Conservation (phyloP, 2,113 vertebrate genomes). For the Ptilorrhoa leucosticta region DNA sequence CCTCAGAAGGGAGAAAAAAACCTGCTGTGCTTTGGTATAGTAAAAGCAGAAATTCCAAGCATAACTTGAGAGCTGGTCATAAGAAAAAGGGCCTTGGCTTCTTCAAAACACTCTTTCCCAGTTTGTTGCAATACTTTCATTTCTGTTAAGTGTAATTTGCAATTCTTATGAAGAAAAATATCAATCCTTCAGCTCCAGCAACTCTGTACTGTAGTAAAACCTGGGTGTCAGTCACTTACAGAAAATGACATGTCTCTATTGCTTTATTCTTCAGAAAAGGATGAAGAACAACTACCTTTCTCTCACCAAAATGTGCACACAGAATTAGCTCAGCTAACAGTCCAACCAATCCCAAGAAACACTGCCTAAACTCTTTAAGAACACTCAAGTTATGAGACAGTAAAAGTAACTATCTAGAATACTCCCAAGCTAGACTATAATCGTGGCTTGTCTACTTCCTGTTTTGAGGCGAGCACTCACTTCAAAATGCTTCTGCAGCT, state of each 20-base stretch:
- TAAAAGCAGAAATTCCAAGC: constrained; percentile 16
- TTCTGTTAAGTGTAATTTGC: background rate
- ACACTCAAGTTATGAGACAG: background rate
- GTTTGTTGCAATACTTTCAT: background rate
- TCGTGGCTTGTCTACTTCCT: background rate
- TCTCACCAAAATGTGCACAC: background rate
- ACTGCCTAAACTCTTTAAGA: background rate
- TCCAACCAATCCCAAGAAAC: background rate
- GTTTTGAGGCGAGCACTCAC: background rate
- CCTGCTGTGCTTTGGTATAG: background rate
- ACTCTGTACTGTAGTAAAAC: background rate
- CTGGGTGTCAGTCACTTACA: background rate
- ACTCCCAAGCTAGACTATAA: background rate
- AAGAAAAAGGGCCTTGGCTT: background rate
- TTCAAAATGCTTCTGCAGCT: background rate
- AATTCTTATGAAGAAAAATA: background rate
- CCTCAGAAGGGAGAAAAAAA: background rate
- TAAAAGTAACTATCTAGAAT: background rate
- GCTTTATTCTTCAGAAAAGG: background rate
- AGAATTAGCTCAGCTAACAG: background rate
- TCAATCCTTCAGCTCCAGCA: background rate
- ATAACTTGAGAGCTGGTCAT: background rate
- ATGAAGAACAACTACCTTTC: background rate
- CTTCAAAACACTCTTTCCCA: background rate
- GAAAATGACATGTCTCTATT: background rate